Conservation (phyloP, 2,113 vertebrate genomes). For the Puffinus mauretanicus region DNA sequence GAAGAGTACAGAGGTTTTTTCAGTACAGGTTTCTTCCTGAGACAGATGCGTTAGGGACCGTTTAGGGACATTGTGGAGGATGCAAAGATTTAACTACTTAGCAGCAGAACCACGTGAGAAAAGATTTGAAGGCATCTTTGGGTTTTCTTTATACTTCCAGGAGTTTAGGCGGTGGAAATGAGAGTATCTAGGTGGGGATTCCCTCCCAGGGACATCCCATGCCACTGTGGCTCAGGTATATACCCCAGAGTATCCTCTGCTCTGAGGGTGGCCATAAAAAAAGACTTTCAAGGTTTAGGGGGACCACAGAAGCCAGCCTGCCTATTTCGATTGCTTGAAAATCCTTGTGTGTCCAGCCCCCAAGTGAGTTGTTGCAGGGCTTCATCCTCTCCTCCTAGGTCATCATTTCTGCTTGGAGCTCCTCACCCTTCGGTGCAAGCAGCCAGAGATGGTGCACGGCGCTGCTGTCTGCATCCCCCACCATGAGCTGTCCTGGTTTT, state of each 20-base stretch:
- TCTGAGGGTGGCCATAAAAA: not conserved
- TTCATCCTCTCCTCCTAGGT: not conserved
- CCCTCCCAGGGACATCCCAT: not conserved
- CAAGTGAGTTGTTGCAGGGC: too few relatives aligned
- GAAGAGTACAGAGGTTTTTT: not conserved
- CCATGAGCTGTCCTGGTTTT: not conserved
- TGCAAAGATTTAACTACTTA: not conserved
- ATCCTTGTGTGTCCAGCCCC: not conserved
- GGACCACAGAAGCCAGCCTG: not conserved
- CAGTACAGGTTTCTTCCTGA: not conserved
- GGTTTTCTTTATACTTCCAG: not conserved
- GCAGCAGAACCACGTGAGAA: not conserved
- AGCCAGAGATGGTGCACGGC: accelerated
- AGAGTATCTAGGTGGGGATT: not conserved
- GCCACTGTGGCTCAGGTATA: not conserved
- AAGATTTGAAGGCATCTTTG: not conserved
- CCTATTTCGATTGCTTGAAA: not conserved
- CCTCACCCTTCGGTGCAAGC: not conserved
- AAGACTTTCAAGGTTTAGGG: not conserved
- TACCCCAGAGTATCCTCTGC: not conserved
- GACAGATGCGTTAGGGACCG: accelerated
- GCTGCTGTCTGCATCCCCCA: not conserved
- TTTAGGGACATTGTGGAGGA: not conserved
- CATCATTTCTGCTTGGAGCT: not conserved
- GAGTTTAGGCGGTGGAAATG: not conserved